A percentile compares a stretch with the other conserved stretches of the same genome.
These are phyloP conservation scores for Eutrigla gurnardus DNA, from an alignment of 2,797 vertebrate genomes.

Conservation along the genomic window DNA sequence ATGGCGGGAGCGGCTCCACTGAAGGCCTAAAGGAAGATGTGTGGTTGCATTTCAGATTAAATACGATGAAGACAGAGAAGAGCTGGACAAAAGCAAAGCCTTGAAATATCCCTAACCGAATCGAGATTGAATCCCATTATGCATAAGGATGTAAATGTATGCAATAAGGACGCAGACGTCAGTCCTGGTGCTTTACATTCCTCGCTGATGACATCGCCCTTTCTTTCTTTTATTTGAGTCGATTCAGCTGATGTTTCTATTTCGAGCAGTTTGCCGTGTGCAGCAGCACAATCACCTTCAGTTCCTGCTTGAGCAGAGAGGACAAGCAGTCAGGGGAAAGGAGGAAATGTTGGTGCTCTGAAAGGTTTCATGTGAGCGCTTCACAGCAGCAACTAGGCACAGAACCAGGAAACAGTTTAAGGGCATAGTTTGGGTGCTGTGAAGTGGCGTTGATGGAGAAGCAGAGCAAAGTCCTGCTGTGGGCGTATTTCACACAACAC, in stretches of 20 bases:
- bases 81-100: background rate
- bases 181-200: background rate
- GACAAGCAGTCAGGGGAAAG: background rate
- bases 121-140: background rate
- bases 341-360: background rate
- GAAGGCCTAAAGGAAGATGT: background rate
- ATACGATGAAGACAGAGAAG: too few relatives aligned
- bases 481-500: too few relatives aligned
- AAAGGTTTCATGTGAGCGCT: background rate
- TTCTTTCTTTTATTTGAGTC: background rate
- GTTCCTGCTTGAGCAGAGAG: background rate
- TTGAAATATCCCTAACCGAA: slow-evolving; percentile 3
- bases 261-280: background rate
- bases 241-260: slow-evolving; percentile 3
- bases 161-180: too few relatives aligned
- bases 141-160: background rate
- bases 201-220: background rate
- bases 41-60: too few relatives aligned
- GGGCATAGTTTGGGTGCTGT: background rate
- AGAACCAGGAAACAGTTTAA: background rate
- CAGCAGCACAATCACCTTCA: slow-evolving; percentile 11
- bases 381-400: background rate
- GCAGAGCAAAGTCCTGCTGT: too few relatives aligned
- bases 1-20: background rate
- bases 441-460: too few relatives aligned